Conservation (phyloP, 1,140 invertebrate species). For the Anagrus nilaparvatae region DNA sequence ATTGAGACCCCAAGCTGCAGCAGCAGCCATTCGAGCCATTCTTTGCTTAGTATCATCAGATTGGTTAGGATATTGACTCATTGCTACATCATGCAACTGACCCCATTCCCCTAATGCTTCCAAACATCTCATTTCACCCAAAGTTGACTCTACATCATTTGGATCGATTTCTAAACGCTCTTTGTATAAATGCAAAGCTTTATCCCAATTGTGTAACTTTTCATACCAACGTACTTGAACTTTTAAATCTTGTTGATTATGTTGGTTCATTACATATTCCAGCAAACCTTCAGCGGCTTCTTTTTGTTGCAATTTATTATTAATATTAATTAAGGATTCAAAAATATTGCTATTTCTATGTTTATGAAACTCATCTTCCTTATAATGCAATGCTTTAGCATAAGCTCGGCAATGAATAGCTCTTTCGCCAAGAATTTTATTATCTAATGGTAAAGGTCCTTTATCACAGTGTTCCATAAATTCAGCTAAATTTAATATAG, state of each 20-base stretch:
- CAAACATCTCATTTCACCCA: constrained; percentile 93
- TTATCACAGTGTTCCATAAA: constrained; percentile 99
- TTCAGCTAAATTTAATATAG: constrained; percentile 93
- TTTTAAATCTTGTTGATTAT: constrained; percentile 49
- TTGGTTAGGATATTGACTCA: constrained; percentile 64
- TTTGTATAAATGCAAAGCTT: constrained; percentile 80
- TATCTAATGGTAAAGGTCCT: constrained; percentile 83
- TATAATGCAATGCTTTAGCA: constrained; percentile 97
- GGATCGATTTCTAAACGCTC: constrained; percentile 52
- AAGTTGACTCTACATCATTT: constrained; percentile 66
- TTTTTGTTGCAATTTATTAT: constrained; percentile 97
- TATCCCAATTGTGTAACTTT: constrained; percentile 97
- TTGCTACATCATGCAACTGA: constrained; percentile 68
- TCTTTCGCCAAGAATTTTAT: constrained; percentile 67
- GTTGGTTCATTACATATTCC: constrained; percentile 80
- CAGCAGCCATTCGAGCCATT: constrained; percentile 85
- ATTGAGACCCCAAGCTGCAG: constrained; percentile 88
- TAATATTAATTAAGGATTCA: constrained; percentile 92
- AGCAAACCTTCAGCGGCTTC: constrained; percentile 91
- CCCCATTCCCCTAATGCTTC: constrained; percentile 97
- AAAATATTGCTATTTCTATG: constrained; percentile 64
- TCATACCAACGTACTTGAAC: constrained; percentile 98
- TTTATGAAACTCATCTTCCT: constrained; percentile 89
- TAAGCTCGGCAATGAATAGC: constrained; percentile 79
- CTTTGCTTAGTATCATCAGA: constrained; percentile 61